Evolutionary conservation across 2,797 vertebrate genomes (phyloP), one percentile per base, ranked within the genome.

Genomic region (Poeciliopsis presidionis): DNA sequence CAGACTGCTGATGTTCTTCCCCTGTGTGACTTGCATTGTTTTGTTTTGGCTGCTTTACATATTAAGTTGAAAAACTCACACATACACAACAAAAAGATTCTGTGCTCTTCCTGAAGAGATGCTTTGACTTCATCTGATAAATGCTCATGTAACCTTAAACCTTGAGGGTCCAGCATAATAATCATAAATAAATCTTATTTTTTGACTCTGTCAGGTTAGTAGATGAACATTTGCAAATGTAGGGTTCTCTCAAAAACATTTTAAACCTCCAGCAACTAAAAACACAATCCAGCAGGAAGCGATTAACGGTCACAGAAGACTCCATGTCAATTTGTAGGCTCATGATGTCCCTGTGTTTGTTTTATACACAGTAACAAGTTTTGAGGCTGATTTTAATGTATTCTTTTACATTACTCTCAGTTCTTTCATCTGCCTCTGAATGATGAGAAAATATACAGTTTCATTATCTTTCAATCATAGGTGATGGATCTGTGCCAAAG

Each of bases 391-490:
- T 84, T 92, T 93, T 95, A 95, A 95, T 94, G 90, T 91, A 94
- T 94, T 95, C 91, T 86, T 89, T 90, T 92, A 91, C 94, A 93
- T 94, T 92, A 92, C 92, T 92, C 92, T 93, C 94, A 95, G 94
- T 93, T 90, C 90, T 94, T 93, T 94, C 94, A 95, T 95, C 94
- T 94, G 92, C 90, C 91, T 93, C 81, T 94, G 92, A 95, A 94
- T 94, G 92, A 85, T 90, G 91, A 88, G 90, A 94, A 95, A 95
- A 94, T 95, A 91, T 92, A 93, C 84, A 88, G 90, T 93, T 94
- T 95, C 92, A 94, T 94, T 95, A 94, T 94, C 94, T 94, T 94
- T 93, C 88, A 92, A 94, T 94, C 89, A 89, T 82, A 89, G 89
- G 87, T 92, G 91, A 95, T 94, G 93, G 92, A 93, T 95, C 91